Conservation (phyloP, 2,797 vertebrate genomes). For the Carduelis carduelis region DNA sequence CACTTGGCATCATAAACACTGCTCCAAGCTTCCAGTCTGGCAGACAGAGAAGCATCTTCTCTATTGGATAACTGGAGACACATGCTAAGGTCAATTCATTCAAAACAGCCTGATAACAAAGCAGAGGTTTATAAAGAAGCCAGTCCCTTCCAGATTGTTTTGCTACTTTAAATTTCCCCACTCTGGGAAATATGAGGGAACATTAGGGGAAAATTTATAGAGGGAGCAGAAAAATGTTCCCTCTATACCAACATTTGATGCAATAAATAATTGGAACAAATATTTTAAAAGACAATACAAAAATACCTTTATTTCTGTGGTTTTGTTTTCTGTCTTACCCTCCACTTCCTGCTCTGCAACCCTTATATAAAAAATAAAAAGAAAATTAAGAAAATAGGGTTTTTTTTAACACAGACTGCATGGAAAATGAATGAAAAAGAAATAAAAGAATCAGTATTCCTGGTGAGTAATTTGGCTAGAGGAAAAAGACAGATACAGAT, state of each 20-base stretch:
- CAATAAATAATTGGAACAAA: background rate
- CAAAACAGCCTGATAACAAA: background rate
- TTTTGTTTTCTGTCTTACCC: background rate
- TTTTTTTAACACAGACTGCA: background rate
- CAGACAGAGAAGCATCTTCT: background rate
- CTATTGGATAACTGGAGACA: background rate
- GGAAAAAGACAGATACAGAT: slow-evolving; percentile 61
- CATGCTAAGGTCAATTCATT: background rate
- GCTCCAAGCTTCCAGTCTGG: background rate
- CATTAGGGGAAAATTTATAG: background rate
- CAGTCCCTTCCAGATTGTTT: background rate
- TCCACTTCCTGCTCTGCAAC: background rate
- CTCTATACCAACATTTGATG: background rate
- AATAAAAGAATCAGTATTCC: slow-evolving; percentile 61
- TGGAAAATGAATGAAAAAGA: slow-evolving; percentile 28
- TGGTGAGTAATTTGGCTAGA: slow-evolving; percentile 55
- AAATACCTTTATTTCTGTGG: background rate
- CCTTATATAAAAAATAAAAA: background rate
- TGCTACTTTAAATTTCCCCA: background rate
- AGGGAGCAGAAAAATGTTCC: background rate
- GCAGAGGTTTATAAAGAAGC: background rate
- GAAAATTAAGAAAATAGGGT: background rate
- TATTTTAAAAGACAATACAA: background rate
- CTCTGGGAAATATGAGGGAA: background rate
- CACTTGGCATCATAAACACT: background rate